A percentile compares a stretch with the other conserved stretches of the same genome.
Conservation (phyloP, 2,113 vertebrate genomes). For the Corynorhinus townsendii region DNA sequence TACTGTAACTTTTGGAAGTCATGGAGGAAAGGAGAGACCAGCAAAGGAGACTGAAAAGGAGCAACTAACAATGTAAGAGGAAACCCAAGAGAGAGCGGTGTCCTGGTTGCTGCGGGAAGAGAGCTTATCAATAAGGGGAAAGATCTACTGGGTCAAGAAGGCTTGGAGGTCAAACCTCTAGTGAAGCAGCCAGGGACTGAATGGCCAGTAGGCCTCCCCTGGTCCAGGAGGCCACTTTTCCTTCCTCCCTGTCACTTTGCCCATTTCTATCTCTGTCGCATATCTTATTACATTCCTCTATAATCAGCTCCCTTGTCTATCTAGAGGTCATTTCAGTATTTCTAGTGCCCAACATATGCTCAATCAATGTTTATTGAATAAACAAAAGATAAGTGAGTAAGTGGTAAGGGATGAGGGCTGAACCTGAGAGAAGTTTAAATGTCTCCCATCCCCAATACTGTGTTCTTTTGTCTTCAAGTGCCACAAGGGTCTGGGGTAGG, state of each 20-base stretch:
- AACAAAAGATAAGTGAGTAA: not conserved
- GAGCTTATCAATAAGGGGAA: not conserved
- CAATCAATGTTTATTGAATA: not conserved
- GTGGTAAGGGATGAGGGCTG: not conserved
- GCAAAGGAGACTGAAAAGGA: not conserved
- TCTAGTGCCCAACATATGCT: not conserved
- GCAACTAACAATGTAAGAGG: not conserved
- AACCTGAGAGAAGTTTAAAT: not conserved
- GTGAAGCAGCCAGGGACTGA: not conserved
- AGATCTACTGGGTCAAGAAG: not conserved
- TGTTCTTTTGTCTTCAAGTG: not conserved
- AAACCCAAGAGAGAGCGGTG: not conserved
- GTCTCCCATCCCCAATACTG: not conserved
- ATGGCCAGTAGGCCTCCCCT: not conserved
- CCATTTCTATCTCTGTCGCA: not conserved
- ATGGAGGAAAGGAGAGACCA: not conserved
- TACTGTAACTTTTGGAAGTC: not conserved
- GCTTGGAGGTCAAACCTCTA: not conserved
- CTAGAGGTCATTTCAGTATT: not conserved
- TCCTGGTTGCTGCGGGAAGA: not conserved
- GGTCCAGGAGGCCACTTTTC: not conserved
- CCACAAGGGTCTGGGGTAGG: not conserved
- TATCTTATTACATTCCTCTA: not conserved
- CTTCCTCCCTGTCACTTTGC: not conserved
- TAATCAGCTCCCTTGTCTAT: not conserved